phyloP scores from a whole-genome alignment of 2,888 invertebrate species.

The Nemotelus nigrinus region DNA sequence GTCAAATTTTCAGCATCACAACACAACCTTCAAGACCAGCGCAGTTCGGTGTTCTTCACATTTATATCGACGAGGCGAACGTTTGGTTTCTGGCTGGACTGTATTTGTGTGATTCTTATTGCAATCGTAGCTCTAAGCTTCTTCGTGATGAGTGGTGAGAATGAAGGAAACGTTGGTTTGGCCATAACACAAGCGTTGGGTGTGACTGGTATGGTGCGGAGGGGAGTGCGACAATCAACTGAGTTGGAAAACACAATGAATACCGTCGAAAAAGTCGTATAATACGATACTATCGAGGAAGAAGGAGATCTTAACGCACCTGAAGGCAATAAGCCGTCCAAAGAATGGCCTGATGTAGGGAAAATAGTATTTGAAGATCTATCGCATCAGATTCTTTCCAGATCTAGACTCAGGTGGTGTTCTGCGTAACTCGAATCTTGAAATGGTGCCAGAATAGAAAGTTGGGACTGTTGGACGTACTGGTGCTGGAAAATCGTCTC shows the following conservation, averaged over 20 bases:
- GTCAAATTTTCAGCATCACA: too few species aligned
- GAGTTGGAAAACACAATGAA: slow-evolving; percentile 90
- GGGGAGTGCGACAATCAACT: slow-evolving; percentile 93
- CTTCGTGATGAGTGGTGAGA: slow-evolving; percentile 73
- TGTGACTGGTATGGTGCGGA: slow-evolving; percentile 74
- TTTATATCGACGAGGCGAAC: slow-evolving; percentile 91
- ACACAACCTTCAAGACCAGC: slow-evolving; percentile 83
- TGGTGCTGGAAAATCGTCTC: slow-evolving; percentile 78
- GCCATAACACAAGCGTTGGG: slow-evolving; percentile 83
- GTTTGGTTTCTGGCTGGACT: slow-evolving; percentile 92
- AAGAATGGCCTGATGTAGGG: slow-evolving; percentile 79
- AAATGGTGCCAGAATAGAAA: slow-evolving; percentile 73
- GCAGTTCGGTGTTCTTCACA: slow-evolving; percentile 92
- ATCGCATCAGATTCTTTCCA: slow-evolving; percentile 76
- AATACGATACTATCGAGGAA: slow-evolving; percentile 69
- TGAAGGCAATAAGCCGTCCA: slow-evolving; percentile 71
- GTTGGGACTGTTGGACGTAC: slow-evolving; percentile 79
- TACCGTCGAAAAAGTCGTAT: slow-evolving; percentile 83
- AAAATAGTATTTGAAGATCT: slow-evolving; percentile 75
- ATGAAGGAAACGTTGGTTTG: slow-evolving; percentile 80
- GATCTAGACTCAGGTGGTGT: slow-evolving; percentile 73
- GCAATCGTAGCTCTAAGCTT: slow-evolving; percentile 78
- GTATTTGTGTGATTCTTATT: slow-evolving; percentile 88
- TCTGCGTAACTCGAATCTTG: slow-evolving; percentile 75
- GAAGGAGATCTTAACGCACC: slow-evolving; percentile 76